phyloP scores from a whole-genome alignment of 2,888 invertebrate species.

The Asteroscopus sphinx region DNA sequence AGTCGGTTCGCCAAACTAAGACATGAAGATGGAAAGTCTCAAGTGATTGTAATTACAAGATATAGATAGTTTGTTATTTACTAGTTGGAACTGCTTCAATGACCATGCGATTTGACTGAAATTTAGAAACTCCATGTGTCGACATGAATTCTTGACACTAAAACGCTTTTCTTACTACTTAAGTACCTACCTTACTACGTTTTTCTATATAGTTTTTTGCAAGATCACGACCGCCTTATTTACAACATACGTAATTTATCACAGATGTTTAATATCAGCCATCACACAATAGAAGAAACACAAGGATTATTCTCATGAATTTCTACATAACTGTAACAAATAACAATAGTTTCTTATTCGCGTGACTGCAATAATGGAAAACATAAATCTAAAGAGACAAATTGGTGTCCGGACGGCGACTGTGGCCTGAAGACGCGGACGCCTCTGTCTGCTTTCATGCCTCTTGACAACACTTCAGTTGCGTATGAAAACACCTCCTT shows the following conservation, averaged over 20 bases:
- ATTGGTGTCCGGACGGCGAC: conserved; percentile 77
- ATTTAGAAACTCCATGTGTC: background rate
- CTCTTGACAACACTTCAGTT: conserved; percentile 79
- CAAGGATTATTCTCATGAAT: conserved; percentile 52
- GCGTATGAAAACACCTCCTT: conserved; percentile 64
- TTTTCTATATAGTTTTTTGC: conserved; percentile 6
- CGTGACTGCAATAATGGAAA: conserved; percentile 78
- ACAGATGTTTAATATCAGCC: conserved; percentile 55
- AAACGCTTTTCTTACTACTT: background rate
- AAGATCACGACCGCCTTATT: conserved; percentile 19
- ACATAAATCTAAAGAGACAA: conserved; percentile 85
- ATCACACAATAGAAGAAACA: conserved; percentile 48
- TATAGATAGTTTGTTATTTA: too few relatives aligned
- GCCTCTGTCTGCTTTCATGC: conserved; percentile 74
- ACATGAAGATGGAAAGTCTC: too few relatives aligned
- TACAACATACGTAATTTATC: conserved; percentile 41
- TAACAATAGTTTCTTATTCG: conserved; percentile 71
- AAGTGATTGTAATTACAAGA: too few relatives aligned
- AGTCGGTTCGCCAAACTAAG: too few relatives aligned
- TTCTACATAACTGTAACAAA: conserved; percentile 64
- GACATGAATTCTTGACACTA: background rate
- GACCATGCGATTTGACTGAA: background rate
- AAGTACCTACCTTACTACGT: too few relatives aligned
- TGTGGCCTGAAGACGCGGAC: conserved; percentile 76
- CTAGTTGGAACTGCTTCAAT: background rate